Base-by-base conservation (phyloP, 1,140 invertebrate genomes). In the Scaptodrosophila lebanonensis region DNA sequence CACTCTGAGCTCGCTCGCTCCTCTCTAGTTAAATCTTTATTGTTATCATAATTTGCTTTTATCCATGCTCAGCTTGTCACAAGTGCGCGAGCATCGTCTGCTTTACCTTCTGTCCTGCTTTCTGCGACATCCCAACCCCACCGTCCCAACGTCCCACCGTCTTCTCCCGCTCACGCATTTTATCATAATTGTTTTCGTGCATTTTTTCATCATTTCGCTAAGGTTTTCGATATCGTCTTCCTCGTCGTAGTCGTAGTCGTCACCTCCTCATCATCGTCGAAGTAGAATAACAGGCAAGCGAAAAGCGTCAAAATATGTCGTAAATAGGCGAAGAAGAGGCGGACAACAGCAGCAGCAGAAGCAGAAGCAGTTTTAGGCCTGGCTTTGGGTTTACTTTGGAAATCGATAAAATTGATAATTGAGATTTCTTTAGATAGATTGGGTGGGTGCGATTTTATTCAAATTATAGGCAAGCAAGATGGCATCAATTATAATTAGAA, bases 31-130 rank as follows among this genome's bases (percentile, higher is more conserved):
- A 79, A 79, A 79, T 79, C 75, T 79, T 82, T 79, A 79, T 79
- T 79, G 75, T 79, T 79, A 79, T 79, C 75, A 79, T 79, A 79
- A 79, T 79, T 79, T 79, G 75, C 75, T 79, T 79, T 79, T 79
- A 79, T 79, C 75, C 75, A 64, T 68, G 68, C 73, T 82, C 75
- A 66, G 68, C 73, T 73, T 77, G 73, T 77, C 65, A 56, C 68
- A 63, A 62, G 64, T 65, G 66, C 56, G 52, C 49, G 48, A 64
- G 52, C n/a, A n/a, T n/a, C n/a, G n/a, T n/a, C n/a, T n/a, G 22
- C 22, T 25, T 8, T 25, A 8, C 8, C 22, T 25, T 8, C 8
- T 25, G 22, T 25, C 3, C 22, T 25, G 22, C 3, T 4, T 25
- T 25, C 3, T 25, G 3, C 3, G 22, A 4, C 8, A 8, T 8